Conservation (phyloP, 2,888 invertebrate genomes). For the Lagria hirta region DNA sequence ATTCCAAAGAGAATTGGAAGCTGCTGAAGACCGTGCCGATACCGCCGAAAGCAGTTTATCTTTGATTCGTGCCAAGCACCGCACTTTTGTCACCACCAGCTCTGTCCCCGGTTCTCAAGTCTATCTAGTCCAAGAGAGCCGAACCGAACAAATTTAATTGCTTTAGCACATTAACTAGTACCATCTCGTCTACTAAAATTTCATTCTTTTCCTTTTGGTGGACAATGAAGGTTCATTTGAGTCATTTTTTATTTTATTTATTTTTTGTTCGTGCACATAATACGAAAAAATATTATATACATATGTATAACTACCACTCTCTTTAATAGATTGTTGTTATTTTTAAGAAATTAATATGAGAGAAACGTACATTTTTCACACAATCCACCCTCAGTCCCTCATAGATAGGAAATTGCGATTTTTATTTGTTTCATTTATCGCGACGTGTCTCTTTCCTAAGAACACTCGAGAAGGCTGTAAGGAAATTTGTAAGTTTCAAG, state of each 20-base stretch:
- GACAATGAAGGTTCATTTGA: constrained; percentile 22
- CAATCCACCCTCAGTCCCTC: too few relatives aligned
- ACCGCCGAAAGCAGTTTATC: constrained; percentile 91
- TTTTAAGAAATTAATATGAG: constrained; percentile 29
- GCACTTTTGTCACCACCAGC: constrained; percentile 94
- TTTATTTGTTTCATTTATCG: constrained; percentile 38
- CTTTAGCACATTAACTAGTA: constrained; percentile 24
- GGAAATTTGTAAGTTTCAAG: constrained; percentile 45
- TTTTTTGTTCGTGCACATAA: constrained; percentile 49
- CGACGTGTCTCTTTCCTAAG: constrained; percentile 29
- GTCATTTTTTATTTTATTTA: constrained; percentile 42
- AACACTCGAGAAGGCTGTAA: constrained; percentile 28
- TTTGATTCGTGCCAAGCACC: constrained; percentile 96
- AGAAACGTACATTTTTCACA: constrained; percentile 45
- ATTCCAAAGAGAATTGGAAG: constrained; percentile 97
- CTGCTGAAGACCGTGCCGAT: constrained; percentile 96
- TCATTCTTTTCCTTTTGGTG: too few relatives aligned
- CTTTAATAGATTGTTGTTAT: constrained; percentile 38
- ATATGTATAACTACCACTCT: constrained; percentile 43
- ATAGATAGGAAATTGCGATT: constrained; percentile 35
- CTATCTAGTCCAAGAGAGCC: constrained; percentile 86
- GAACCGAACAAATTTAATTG: constrained; percentile 51
- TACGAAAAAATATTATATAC: constrained; percentile 37
- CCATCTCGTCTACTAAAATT: constrained; percentile 10
- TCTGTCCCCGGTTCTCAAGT: constrained; percentile 90